A percentile compares a stretch with the other conserved stretches of the same genome.
Evolutionary conservation across 2,797 vertebrate species (phyloP).

Genomic region (Rhabdophis nuchalis): DNA sequence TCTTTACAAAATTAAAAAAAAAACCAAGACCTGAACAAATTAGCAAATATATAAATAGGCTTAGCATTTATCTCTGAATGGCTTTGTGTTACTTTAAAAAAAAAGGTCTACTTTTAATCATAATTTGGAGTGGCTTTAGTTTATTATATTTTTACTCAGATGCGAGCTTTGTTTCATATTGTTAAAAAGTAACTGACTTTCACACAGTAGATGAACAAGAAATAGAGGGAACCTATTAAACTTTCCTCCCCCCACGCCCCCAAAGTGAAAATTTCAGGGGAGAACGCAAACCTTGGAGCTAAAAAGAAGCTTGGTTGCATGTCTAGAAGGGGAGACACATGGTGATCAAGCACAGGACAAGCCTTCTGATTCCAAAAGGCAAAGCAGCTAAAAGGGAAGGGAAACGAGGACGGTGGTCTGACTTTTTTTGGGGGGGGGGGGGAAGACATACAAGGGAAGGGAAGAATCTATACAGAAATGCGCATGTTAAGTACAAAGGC

Average conservation of each 20-base stretch:
- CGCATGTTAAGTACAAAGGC: not conserved
- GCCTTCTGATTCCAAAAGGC: conserved; percentile 55
- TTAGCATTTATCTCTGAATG: conserved; percentile 57
- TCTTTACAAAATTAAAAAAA: not conserved
- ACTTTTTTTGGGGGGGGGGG: conserved; percentile 40
- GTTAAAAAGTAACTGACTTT: conserved; percentile 60
- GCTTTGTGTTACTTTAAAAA: conserved; percentile 40
- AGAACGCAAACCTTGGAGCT: conserved; percentile 51
- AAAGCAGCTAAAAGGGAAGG: conserved; percentile 43
- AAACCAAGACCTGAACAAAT: not conserved
- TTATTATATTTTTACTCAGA: conserved; percentile 51
- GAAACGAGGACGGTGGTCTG: conserved; percentile 46
- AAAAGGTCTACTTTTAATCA: conserved; percentile 18
- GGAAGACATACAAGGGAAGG: conserved; percentile 52
- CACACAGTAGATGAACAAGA: conserved; percentile 57
- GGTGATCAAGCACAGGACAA: conserved; percentile 57
- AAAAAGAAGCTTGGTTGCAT: conserved; percentile 58
- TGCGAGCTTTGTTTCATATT: conserved; percentile 52
- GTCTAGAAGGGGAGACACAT: conserved; percentile 60
- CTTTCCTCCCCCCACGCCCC: conserved; percentile 31
- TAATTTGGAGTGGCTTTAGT: conserved; percentile 38
- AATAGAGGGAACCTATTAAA: conserved; percentile 46
- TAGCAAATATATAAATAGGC: conserved; percentile 11
- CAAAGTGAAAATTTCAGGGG: conserved; percentile 27
- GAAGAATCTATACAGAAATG: conserved; percentile 45